These are phyloP conservation scores for Eublepharis macularius DNA, from an alignment of 2,113 vertebrate genomes.

Conservation along the genomic window DNA sequence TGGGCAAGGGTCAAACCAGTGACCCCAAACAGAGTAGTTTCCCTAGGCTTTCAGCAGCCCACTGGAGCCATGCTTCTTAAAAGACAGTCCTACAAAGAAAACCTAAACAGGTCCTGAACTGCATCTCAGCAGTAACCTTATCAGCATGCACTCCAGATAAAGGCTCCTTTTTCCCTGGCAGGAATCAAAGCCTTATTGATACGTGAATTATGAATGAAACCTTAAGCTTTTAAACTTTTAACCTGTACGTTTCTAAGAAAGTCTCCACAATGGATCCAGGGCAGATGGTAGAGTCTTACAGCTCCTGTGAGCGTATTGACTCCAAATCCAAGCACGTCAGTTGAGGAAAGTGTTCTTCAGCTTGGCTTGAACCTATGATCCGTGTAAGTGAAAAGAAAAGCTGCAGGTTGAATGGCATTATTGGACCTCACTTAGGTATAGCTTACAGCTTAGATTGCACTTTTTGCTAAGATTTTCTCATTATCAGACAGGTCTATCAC, in stretches of 20 bases:
- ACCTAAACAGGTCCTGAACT: conserved; percentile 25
- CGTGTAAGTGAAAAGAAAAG: background rate
- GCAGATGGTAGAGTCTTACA: conserved; percentile 34
- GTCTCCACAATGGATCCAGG: conserved; percentile 49
- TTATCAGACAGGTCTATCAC: rapidly evolving
- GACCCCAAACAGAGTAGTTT: conserved; percentile 46
- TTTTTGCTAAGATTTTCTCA: rapidly evolving
- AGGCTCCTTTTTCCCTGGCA: conserved; percentile 25
- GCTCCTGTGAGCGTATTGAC: conserved; percentile 10
- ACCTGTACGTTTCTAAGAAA: conserved; percentile 65
- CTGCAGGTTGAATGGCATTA: background rate
- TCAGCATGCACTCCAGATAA: conserved; percentile 56
- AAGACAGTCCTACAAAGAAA: conserved; percentile 4
- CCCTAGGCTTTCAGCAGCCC: conserved; percentile 34
- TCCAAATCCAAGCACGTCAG: background rate
- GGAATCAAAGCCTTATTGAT: conserved; percentile 65
- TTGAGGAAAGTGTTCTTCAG: background rate
- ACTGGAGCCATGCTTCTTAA: conserved; percentile 22
- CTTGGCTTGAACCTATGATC: background rate
- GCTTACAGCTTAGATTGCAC: rapidly evolving
- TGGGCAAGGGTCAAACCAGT: conserved; percentile 14
- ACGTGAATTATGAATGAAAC: conserved; percentile 73
- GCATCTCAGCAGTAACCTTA: conserved; percentile 46
- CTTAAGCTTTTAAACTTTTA: conserved; percentile 72
- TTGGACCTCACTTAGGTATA: rapidly evolving